Evolutionary conservation across 2,888 invertebrate genomes (phyloP).

Genomic region (Sphecodes monilicornis): DNA sequence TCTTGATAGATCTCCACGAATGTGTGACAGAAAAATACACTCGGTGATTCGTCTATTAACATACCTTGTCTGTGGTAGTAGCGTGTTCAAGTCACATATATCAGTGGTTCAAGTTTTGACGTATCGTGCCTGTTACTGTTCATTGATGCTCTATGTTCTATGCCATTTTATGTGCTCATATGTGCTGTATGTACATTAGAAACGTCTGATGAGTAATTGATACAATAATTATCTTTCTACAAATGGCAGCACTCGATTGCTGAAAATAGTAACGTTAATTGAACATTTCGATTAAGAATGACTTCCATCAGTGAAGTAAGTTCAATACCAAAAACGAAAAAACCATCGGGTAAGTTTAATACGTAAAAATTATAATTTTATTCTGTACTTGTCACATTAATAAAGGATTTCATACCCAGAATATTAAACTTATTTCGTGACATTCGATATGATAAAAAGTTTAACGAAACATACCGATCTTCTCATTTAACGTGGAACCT

Average conservation of each 20-base stretch:
- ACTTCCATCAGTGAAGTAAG: slow-evolving; percentile 76
- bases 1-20: too few relatives aligned
- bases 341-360: slow-evolving; percentile 80
- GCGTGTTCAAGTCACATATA: too few relatives aligned
- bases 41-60: too few relatives aligned
- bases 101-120: neutral
- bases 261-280: slow-evolving; percentile 15
- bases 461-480: neutral
- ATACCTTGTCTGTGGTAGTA: too few relatives aligned
- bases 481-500: neutral
- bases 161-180: neutral
- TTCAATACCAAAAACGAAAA: slow-evolving; percentile 80
- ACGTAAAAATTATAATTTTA: neutral
- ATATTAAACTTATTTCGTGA: neutral
- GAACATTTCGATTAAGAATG: slow-evolving; percentile 57
- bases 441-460: neutral
- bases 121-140: neutral
- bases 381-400: neutral
- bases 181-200: neutral
- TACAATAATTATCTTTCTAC: neutral
- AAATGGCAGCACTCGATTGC: slow-evolving; percentile 28
- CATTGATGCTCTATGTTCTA: slow-evolving; percentile 4
- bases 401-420: neutral
- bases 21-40: too few relatives aligned
- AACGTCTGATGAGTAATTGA: slow-evolving; percentile 22